Evolutionary conservation across 2,113 vertebrate genomes (phyloP).

Genomic region (Rhabdomys dilectus): DNA sequence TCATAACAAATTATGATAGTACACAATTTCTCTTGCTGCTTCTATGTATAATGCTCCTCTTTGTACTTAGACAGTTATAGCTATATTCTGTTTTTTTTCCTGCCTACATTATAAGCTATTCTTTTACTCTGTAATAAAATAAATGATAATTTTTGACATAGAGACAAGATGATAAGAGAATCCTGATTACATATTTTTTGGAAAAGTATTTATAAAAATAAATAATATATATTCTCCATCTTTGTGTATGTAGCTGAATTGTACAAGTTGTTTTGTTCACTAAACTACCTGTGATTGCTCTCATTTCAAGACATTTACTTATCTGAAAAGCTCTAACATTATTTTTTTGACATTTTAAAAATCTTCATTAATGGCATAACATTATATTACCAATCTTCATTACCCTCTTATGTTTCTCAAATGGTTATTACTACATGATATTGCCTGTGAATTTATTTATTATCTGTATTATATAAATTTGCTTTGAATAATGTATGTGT

Average conservation of each 20-base stretch:
- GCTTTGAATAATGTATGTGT: not conserved
- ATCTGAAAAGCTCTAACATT: not conserved
- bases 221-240: not conserved
- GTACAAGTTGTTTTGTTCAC: not conserved
- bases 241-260: not conserved
- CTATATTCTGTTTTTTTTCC: not conserved
- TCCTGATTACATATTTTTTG: not conserved
- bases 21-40: fast-evolving
- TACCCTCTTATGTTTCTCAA: not conserved
- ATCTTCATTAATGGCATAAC: not conserved
- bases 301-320: not conserved
- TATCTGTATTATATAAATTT: not conserved
- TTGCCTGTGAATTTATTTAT: not conserved
- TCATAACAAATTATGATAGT: not conserved
- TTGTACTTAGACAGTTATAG: not conserved
- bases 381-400: not conserved
- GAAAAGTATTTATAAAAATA: not conserved
- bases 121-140: not conserved
- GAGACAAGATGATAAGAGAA: not conserved
- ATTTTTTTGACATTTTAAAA: not conserved
- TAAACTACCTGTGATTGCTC: not conserved
- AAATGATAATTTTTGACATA: not conserved
- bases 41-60: not conserved
- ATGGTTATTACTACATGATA: not conserved
- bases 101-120: not conserved